Evolutionary conservation across 2,113 vertebrate species (phyloP), one percentile per base, ranked within the genome.

Genomic region (Hepsetus odoe): DNA sequence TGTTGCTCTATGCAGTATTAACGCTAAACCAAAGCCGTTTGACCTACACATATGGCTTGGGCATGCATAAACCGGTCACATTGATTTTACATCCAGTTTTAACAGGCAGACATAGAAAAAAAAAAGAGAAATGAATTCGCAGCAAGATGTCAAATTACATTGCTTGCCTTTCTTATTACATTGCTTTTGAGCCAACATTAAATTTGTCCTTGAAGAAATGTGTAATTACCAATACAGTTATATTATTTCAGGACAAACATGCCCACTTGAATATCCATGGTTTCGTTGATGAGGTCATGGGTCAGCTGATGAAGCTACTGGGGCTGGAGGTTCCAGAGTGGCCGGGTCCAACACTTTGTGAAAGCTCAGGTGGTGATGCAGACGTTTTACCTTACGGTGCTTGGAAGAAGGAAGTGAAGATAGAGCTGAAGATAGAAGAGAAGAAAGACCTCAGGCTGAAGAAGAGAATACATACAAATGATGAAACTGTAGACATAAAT

Each of bases 231-330:
- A n/a, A 14, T 28, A 2, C 33, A 66, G 13, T 74, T 82, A 42
- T 40, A 0, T 40, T 82, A 16, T 32, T 0, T 9, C 85, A 99
- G 98, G 97, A 99, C 90, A 96, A 94, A 51, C 95, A 99, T 0
- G 96, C 96, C 0, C 91, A 96, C 88, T 89, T 99, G 62, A 91
- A 93, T 56, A 96, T 99, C 88, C 89, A 96, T 0, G 92, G 93
- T 79, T 97, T 98, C 0, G 96, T 99, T 0, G 98, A 99, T 0
- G 93, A 96, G 0, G 93, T 99, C 80, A 96, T 98, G 94, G 88
- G 80, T 0, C 93, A 88, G 85, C 89, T 99, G 81, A 96, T 98
- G 95, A 94, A 94, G 70, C 87, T 85, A 32, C 87, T 99, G 77
- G 94, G 92, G 67, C 79, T 98, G 80, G 94, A 95, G 62, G 93